Conservation (phyloP, 2,113 vertebrate genomes). For the Clinocottus analis region DNA sequence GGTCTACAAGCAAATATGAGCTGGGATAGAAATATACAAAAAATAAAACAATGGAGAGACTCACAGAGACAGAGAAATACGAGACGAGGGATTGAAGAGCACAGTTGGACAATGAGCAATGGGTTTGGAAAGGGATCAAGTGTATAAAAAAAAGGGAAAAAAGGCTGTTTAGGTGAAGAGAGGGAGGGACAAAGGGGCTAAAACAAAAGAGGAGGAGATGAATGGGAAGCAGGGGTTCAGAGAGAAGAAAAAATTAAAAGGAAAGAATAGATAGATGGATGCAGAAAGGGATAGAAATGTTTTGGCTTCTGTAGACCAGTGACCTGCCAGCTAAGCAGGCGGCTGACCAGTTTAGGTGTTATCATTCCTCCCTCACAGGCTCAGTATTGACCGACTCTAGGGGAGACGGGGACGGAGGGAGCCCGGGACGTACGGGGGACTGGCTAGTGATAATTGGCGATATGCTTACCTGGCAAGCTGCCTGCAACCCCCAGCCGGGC, state of each 20-base stretch:
- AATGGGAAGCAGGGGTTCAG: constrained; percentile 47
- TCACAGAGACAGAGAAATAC: constrained; percentile 20
- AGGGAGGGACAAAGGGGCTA: constrained; percentile 19
- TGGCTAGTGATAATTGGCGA: constrained; percentile 78
- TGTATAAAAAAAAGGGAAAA: constrained; percentile 21
- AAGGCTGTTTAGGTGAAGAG: constrained; percentile 31
- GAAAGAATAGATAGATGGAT: constrained; percentile 41
- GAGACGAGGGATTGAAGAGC: constrained; percentile 43
- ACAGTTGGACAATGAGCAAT: constrained; percentile 62
- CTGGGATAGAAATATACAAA: constrained; percentile 16
- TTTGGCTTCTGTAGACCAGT: constrained; percentile 64
- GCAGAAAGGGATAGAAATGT: constrained; percentile 47
- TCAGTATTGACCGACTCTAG: constrained; percentile 56
- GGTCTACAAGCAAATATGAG: constrained; percentile 21
- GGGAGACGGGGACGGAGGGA: constrained; percentile 16
- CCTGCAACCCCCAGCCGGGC: constrained; percentile 66
- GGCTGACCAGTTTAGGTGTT: constrained; percentile 65
- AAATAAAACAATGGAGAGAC: constrained; percentile 15
- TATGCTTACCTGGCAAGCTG: constrained; percentile 78
- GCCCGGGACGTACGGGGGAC: constrained; percentile 31
- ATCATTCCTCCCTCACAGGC: constrained; percentile 55
- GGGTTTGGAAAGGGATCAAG: constrained; percentile 62
- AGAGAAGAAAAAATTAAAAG: constrained; percentile 39
- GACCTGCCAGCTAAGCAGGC: constrained; percentile 67
- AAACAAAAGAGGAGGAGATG: constrained; percentile 61